Base-by-base conservation (phyloP, 2,113 vertebrate genomes). In the Pteropus alecto region DNA sequence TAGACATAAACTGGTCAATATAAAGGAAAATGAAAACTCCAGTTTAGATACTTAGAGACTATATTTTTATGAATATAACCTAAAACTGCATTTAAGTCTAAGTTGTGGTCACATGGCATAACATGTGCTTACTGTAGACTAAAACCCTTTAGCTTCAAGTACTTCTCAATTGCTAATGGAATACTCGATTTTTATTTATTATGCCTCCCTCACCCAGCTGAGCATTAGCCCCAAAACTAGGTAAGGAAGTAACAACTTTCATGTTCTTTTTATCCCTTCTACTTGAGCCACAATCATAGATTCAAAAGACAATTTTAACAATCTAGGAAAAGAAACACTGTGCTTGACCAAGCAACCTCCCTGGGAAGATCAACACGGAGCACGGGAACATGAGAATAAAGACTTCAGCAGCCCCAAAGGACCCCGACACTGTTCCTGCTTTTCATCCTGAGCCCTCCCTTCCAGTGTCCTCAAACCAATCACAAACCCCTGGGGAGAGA, bases 141-240 rank as follows among this genome's bases (percentile, higher is more conserved):
- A 74, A 91, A 94, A 86, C 33, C 18, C 35, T 71, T 56, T 84
- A 18, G 10, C 58, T 82, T 14, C 12, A 51, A 88, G 35, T 38
- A 48, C 77, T 91, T 93, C 87, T 54, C 18, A 61, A 61, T 38
- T 94, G 54, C 86, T 82, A 61, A 76, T 61, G 7, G 91, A 92
- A 88, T 87, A 87, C 96, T n/a, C 77, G 56, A 65, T 95, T 92
- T 94, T 84, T 68, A 71, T 56, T 74, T 87, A 94, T 87, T 61
- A 81, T 92, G 77, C 87, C 54, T 93, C 85, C 86, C 67, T 96
- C 95, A 93, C 76, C 82, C 35, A 86, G 82, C 26, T 85, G 61
- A 88, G 48, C 38, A 13, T 94, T 91, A 77, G 61, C 38, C 43
- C 43, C 65, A 63, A 87, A 93, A 73, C 71, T 43, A 41, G 18